These are phyloP conservation scores for Conus betulinus DNA, from an alignment of 1,140 invertebrate species.

Conservation along the genomic window DNA sequence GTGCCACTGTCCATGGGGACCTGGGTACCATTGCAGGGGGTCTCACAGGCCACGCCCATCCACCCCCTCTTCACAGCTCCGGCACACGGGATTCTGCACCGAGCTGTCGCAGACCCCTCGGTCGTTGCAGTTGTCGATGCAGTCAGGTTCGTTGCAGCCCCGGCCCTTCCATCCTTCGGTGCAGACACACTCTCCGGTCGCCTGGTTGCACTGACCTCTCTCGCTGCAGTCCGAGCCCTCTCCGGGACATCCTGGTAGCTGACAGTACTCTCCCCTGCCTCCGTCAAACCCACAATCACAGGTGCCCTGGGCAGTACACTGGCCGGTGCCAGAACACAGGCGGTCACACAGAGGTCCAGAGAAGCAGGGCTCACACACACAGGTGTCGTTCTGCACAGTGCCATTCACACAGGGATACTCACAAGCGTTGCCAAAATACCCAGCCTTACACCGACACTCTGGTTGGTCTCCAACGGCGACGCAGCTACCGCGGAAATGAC, in stretches of 20 bases:
- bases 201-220: slow-evolving; percentile 57
- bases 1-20: slow-evolving; percentile 47
- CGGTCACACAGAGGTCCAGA: slow-evolving; percentile 50
- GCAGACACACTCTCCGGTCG: slow-evolving; percentile 51
- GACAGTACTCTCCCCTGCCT: slow-evolving; percentile 53
- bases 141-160: slow-evolving; percentile 52
- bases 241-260: slow-evolving; percentile 56
- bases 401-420: slow-evolving; percentile 53
- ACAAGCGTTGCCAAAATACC: slow-evolving; percentile 49
- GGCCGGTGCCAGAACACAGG: slow-evolving; percentile 52
- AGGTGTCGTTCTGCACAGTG: slow-evolving; percentile 32
- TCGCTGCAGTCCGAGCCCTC: slow-evolving; percentile 57
- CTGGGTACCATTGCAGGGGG: slow-evolving; percentile 36
- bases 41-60: slow-evolving; percentile 58
- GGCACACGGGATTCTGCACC: slow-evolving; percentile 46
- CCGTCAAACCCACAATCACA: slow-evolving; percentile 58
- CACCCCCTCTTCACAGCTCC: slow-evolving; percentile 54
- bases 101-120: slow-evolving; percentile 46
- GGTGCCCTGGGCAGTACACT: slow-evolving; percentile 42
- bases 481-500: slow-evolving; percentile 55
- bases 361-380: slow-evolving; percentile 54
- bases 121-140: slow-evolving; percentile 56
- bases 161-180: slow-evolving; percentile 55
- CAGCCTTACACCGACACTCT: slow-evolving; percentile 40
- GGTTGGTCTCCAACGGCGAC: slow-evolving; percentile 37